Base-by-base conservation (phyloP, 2,888 invertebrate species). In the Zele albiditarsus region DNA sequence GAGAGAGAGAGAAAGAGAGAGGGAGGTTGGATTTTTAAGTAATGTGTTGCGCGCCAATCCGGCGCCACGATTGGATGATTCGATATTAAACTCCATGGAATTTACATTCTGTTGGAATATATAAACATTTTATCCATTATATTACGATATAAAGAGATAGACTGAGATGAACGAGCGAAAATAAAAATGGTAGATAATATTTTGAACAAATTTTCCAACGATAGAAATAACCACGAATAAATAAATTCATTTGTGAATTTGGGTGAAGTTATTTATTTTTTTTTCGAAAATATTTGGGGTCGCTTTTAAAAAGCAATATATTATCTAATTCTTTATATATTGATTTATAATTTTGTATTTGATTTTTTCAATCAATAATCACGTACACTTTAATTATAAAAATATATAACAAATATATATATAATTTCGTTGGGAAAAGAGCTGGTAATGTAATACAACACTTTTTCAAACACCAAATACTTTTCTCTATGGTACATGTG, bases 41-140 rank as follows among this genome's bases (percentile, higher is more conserved):
- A 57, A 53, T 53, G 53, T 69, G 31, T 57, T 69, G 69, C 31
- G 58, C 60, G 42, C 38, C 57, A 38, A 70, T 70, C 58, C 23
- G 38, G 42, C 27, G 60, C 60, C 57, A 28, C 42, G 27, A 70
- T 70, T 70, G 70, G 70, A 31, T 42, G 57, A 20, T 70, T 42
- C 27, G 60, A 25, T 27, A 70, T 42, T 33, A 58, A 60, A 42
- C 38, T 27, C 42, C 23, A 38, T 60, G 42, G 70, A 70, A 70
- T 70, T 69, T 31, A 28, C 20, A 58, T 58, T 70, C 70, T 16
- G 60, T 25, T 33, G 33, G 53, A 69, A 58, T 58, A 70, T 33
- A 60, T 42, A 70, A 38, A 69, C 68, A 53, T 33, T 14, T 65
- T 20, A 20, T 4, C 20, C 20, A 53, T 53, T 8, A 53, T 20